phyloP scores from a whole-genome alignment of 2,113 vertebrate species.

The Lampris incognitus region DNA sequence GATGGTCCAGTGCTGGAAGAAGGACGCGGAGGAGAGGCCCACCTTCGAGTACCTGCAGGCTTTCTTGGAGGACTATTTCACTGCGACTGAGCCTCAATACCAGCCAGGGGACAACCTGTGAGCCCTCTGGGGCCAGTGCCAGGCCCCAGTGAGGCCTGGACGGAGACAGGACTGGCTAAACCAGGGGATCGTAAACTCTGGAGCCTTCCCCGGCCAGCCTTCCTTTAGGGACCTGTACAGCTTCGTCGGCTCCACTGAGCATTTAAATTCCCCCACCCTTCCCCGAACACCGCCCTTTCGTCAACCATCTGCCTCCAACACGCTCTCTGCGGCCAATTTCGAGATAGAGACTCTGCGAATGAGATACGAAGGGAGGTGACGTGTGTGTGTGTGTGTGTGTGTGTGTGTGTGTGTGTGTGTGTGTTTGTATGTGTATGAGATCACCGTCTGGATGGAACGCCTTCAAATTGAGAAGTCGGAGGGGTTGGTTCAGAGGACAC shows the following conservation, averaged over 20 bases:
- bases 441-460: constrained; percentile 6
- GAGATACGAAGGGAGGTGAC: not conserved
- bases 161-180: constrained; percentile 30
- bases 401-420: no score
- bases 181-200: constrained; percentile 21
- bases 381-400: not conserved
- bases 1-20: constrained; percentile 99
- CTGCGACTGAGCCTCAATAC: constrained; percentile 98
- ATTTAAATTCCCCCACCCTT: constrained; percentile 78
- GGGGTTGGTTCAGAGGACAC: constrained; percentile 79
- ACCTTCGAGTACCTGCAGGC: constrained; percentile 98
- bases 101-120: constrained; percentile 98
- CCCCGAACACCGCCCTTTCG: constrained; percentile 71
- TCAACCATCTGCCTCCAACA: constrained; percentile 72
- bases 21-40: constrained; percentile 95
- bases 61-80: constrained; percentile 99
- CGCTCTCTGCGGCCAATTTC: constrained; percentile 45
- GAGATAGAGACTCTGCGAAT: constrained; percentile 16
- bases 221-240: constrained; percentile 81
- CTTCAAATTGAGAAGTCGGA: not conserved
- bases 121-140: constrained; percentile 27
- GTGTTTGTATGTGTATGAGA: no score
- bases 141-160: constrained; percentile 33
- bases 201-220: constrained; percentile 61
- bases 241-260: constrained; percentile 78